phyloP scores from a whole-genome alignment of 2,113 vertebrate species.

The Burhinus oedicnemus region DNA sequence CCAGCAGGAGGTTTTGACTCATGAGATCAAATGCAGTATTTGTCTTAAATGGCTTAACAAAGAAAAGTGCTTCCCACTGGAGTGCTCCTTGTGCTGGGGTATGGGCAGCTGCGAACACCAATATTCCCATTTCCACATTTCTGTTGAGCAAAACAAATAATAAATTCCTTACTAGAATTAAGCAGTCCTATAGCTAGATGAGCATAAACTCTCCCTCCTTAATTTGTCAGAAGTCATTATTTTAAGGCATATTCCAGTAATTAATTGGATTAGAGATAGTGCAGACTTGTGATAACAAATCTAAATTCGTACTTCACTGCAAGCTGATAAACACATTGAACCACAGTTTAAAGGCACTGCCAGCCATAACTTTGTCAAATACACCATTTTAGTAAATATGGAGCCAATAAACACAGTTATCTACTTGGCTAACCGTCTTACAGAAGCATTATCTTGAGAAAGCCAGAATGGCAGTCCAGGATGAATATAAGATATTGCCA shows the following conservation, averaged over 20 bases:
- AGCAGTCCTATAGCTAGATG: not conserved
- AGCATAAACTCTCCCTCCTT: not conserved
- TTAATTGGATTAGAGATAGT: slow-evolving; percentile 23
- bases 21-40: not conserved
- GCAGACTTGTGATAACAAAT: not conserved
- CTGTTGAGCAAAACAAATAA: not conserved
- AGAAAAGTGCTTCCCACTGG: not conserved
- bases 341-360: not conserved
- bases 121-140: not conserved
- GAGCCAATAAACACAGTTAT: not conserved
- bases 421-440: not conserved
- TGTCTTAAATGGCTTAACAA: not conserved
- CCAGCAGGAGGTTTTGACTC: not conserved
- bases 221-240: not conserved
- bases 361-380: not conserved
- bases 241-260: slow-evolving; percentile 13
- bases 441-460: not conserved
- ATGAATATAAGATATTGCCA: not conserved
- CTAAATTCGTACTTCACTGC: not conserved
- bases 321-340: not conserved
- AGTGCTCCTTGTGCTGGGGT: not conserved
- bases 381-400: not conserved
- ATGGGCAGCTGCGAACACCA: not conserved
- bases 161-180: not conserved
- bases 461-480: not conserved